Conservation (phyloP, 2,113 vertebrate species). For the Protobothrops mucrosquamatus region DNA sequence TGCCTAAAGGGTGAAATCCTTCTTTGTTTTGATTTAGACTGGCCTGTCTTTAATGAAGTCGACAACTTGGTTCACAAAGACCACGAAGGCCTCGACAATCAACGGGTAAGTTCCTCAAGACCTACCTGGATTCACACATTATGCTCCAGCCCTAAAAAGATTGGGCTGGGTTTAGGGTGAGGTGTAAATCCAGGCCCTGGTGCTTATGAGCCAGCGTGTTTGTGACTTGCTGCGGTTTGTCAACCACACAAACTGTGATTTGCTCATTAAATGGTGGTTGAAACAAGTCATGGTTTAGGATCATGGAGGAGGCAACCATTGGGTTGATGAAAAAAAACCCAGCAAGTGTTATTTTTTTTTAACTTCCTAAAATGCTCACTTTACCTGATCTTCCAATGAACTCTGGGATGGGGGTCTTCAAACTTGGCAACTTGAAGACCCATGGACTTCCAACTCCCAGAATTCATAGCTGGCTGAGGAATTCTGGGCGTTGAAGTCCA, state of each 20-base stretch:
- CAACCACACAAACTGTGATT: background rate
- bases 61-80: constrained; percentile 73
- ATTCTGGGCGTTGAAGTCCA: background rate
- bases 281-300: background rate
- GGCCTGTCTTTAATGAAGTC: constrained; percentile 77
- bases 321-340: background rate
- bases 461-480: background rate
- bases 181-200: background rate
- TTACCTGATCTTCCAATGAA: too few relatives aligned
- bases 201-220: too few relatives aligned
- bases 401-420: too few relatives aligned
- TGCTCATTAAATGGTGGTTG: background rate
- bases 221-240: background rate
- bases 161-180: background rate
- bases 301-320: background rate
- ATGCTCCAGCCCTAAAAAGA: background rate
- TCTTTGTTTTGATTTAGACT: constrained; percentile 67
- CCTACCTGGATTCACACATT: background rate
- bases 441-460: background rate
- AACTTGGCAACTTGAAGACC: background rate
- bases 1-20: constrained; percentile 17
- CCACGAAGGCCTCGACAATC: constrained; percentile 73
- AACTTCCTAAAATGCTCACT: background rate
- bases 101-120: constrained; percentile 75
- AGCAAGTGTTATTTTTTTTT: background rate